Evolutionary conservation across 1,140 invertebrate genomes (phyloP).

Genomic region (Drosophila simulans): DNA sequence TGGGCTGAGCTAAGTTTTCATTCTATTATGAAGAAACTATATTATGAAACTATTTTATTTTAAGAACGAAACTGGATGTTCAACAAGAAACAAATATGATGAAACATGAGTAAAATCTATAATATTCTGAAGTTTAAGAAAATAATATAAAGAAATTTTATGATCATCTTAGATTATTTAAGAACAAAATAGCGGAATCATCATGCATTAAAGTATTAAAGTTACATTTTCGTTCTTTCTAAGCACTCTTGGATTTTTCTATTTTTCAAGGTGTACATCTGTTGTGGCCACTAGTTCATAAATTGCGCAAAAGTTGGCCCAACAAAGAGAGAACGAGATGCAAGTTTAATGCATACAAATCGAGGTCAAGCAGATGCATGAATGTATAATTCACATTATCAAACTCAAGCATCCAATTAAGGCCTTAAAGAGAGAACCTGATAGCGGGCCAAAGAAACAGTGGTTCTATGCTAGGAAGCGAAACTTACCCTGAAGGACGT

Average conservation of each 20-base stretch:
- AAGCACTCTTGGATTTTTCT: too few relatives aligned
- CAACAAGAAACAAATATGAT: too few relatives aligned
- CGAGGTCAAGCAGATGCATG: slow-evolving; percentile 50
- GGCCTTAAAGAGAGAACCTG: slow-evolving; percentile 17
- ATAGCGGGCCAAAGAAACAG: slow-evolving; percentile 1
- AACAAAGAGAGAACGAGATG: slow-evolving; percentile 10
- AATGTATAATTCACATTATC: slow-evolving; percentile 50
- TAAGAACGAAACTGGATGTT: too few relatives aligned
- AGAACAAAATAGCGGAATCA: not conserved
- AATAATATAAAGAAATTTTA: too few relatives aligned
- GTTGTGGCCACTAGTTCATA: slow-evolving; percentile 24
- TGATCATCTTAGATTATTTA: too few relatives aligned
- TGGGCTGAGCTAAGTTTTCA: not conserved
- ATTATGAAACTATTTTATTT: too few relatives aligned
- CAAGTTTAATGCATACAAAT: slow-evolving; percentile 54
- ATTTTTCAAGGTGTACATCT: slow-evolving; percentile 2
- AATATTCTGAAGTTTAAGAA: too few relatives aligned
- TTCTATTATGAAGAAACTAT: too few relatives aligned
- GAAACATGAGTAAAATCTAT: too few relatives aligned
- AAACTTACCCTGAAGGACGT: slow-evolving; percentile 85
- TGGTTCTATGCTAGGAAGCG: not conserved
- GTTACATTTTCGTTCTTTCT: too few relatives aligned
- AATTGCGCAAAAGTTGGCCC: slow-evolving; percentile 36
- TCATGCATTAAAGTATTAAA: too few relatives aligned
- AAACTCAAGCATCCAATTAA: slow-evolving; percentile 47